Percentiles rank a stretch among this genome's conserved stretches.
Evolutionary conservation across 2,113 vertebrate genomes (phyloP).

Genomic region (Lethenteron camtschaticum): DNA sequence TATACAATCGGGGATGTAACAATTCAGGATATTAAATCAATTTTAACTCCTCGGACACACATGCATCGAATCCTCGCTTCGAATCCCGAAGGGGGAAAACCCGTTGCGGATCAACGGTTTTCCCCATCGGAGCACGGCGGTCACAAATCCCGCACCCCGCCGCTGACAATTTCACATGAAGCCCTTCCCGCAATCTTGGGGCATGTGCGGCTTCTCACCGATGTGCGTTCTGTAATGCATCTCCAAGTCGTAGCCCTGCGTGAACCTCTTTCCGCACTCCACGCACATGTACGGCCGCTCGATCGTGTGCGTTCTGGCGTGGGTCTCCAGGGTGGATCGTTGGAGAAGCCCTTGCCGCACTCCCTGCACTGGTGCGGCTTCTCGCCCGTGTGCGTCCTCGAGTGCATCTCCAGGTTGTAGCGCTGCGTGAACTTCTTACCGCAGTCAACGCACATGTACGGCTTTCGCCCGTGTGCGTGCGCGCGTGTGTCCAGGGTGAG

Average conservation of each 20-base stretch:
- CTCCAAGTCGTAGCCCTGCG: not conserved
- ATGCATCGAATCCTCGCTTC: too few relatives aligned
- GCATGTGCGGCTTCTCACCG: not conserved
- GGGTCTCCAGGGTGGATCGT: constrained; percentile 21
- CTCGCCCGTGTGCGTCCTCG: constrained; percentile 22
- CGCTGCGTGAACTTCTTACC: constrained; percentile 25
- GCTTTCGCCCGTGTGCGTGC: constrained; percentile 21
- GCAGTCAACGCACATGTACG: constrained; percentile 22
- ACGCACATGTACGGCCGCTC: constrained; percentile 28
- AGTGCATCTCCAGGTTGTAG: constrained; percentile 21
- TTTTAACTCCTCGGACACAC: too few relatives aligned
- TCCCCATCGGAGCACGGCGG: too few relatives aligned
- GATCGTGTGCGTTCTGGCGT: constrained; percentile 21
- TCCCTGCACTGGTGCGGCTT: constrained; percentile 24
- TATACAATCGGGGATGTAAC: too few relatives aligned
- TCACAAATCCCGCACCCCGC: too few relatives aligned
- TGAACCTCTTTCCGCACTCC: constrained; percentile 13
- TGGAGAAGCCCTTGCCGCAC: constrained; percentile 24
- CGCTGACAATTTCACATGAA: not conserved
- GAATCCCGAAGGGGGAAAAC: too few relatives aligned
- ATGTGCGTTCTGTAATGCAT: not conserved
- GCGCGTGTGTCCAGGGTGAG: constrained; percentile 25
- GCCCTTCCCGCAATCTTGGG: not conserved
- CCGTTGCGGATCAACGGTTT: too few relatives aligned
- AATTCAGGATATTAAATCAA: too few relatives aligned